Evolutionary conservation across 30 jellyfish, hydroid and myxozoan genomes (phyloP), one percentile per base, ranked within the genome.

Genomic region (Aurelia aurita complex sp. Pacific): DNA sequence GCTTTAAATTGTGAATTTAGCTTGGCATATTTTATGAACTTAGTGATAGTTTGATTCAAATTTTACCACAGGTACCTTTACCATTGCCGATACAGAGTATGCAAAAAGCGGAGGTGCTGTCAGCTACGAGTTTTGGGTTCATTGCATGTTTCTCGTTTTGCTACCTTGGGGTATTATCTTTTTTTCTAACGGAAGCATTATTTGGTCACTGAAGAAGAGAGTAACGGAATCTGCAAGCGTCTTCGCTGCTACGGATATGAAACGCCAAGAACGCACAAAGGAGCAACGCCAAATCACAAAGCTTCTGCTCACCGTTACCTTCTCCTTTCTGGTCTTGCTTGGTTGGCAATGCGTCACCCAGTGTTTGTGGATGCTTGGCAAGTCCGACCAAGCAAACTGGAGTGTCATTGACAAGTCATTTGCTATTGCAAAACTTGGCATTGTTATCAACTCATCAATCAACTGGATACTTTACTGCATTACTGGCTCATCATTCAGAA

Each of bases 341-440:
- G 96, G 92, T 50, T 78, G 96, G 96, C 97, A 90, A 57, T 90
- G 97, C 83, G 64, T 90, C 36, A 61, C 96, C 13, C 97, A 90
- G 76, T 90, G 97, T 74, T 64, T 90, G 36, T 90, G 89, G 89
- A 90, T 90, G 97, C 73, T 85, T 35, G 89, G 85, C 4, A 64
- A 43, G 67, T 72, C 74, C 13, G 43, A 51, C 34, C 35, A 66
- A 14, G 65, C 38, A 17, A 32, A 33, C 17, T 78, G 96, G 91
- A 35, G 33, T 57, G 17, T 18, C 60, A 88, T 87, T 23, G 85
- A 77, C 81, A 69, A 78, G 68, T 35, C 87, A 17, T 87, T 67
- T 72, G 90, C 96, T 8, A 79, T 69, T 1, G 96, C 90, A 75
- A 87, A 85, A 50, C 89, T 85, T 67, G 95, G 95, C n/a, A 52